Percentiles rank a stretch among this genome's conserved stretches.
Evolutionary conservation across 2,888 invertebrate species (phyloP).

Genomic region (Ophion ellenae): DNA sequence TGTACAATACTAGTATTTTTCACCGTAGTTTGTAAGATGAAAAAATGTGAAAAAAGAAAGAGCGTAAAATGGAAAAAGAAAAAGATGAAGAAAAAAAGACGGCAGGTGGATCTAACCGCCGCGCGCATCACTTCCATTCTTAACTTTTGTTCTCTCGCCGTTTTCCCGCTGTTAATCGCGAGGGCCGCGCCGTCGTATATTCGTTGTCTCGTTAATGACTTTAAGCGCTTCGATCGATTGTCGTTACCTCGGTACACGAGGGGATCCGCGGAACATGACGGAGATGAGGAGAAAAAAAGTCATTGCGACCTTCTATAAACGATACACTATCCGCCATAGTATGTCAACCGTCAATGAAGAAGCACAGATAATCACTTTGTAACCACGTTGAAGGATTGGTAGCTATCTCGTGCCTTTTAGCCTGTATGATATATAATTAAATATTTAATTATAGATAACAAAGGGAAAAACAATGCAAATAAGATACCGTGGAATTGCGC

Average conservation of each 20-base stretch:
- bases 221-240: conserved; percentile 50
- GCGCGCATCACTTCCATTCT: background rate
- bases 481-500: conserved; percentile 80
- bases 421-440: conserved; percentile 77
- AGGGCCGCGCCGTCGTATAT: conserved; percentile 31
- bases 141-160: conserved; percentile 12
- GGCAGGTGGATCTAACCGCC: background rate
- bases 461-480: conserved; percentile 79
- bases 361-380: conserved; percentile 76
- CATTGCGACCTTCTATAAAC: conserved; percentile 72
- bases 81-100: conserved; percentile 20
- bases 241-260: conserved; percentile 73
- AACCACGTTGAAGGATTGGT: conserved; percentile 82
- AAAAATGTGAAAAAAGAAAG: conserved; percentile 54
- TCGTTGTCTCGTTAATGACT: conserved; percentile 45
- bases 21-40: conserved; percentile 70
- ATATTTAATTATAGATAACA: conserved; percentile 64
- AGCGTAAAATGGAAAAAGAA: conserved; percentile 58
- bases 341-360: conserved; percentile 69
- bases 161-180: conserved; percentile 1
- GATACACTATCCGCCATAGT: conserved; percentile 67
- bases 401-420: conserved; percentile 83
- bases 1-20: conserved; percentile 76
- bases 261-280: conserved; percentile 42
- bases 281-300: conserved; percentile 60